Evolutionary conservation across 2,888 invertebrate genomes (phyloP), one percentile per base, ranked within the genome.

Genomic region (Sympetrum striolatum): DNA sequence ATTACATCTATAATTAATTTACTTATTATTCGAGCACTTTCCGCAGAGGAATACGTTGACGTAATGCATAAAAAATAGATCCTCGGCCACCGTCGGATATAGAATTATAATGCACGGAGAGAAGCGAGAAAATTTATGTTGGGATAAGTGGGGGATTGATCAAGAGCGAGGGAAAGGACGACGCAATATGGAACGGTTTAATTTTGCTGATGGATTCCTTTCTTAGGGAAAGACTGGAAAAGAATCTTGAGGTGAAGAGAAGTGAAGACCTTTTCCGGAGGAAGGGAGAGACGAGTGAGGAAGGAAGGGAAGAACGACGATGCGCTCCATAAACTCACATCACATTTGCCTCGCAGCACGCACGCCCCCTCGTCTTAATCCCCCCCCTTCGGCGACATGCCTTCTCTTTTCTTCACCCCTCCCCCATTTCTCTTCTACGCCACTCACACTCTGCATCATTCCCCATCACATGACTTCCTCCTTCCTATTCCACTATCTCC

Each of bases 261-360:
- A 60, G 86, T 35, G 37, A 58, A 86, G 60, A 60, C 5, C 37
- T 53, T 35, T 53, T 35, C 44, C 1, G 58, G 80, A 82, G 53
- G 80, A 25, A 80, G 25, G 31, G 80, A 18, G 53, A 80, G 81
- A 15, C 25, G 90, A 48, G 90, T 14, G 35, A 44, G 5, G 90
- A 37, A 39, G 25, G 82, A 60, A 81, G 80, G 81, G 60, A 80
- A 37, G 81, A 90, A 60, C 48, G 90, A 81, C 8, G 64, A 90
- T 81, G 60, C 64, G 80, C 53, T 81, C 90, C 90, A 90, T 80
- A 91, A 53, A 90, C 86, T 90, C 82, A 73, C 90, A 80, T 90
- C 90, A 81, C 81, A 90, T 90, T 91, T 90, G 81, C 90, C 73
- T 39, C 90, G 80, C 82, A 15, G 37, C 64, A 37, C 79, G 48